Conservation (phyloP, 2,888 invertebrate species). For the Nomada ruficornis region DNA sequence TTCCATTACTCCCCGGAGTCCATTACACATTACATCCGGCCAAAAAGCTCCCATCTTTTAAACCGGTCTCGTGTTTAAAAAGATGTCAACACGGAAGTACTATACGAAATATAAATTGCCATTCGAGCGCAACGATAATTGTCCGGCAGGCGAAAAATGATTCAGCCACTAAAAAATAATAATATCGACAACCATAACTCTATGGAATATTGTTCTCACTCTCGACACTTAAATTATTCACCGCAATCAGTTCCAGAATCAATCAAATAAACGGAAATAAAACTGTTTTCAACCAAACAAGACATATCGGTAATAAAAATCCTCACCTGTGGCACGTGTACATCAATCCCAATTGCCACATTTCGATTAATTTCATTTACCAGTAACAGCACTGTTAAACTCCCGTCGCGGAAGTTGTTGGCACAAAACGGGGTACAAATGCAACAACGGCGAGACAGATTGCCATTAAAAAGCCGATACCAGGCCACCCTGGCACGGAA, state of each 20-base stretch:
- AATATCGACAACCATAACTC: too few relatives aligned
- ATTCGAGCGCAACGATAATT: too few relatives aligned
- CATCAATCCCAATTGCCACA: too few relatives aligned
- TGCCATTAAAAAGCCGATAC: slow-evolving; percentile 14
- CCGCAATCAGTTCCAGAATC: too few relatives aligned
- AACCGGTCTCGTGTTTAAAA: neutral
- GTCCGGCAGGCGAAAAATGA: too few relatives aligned
- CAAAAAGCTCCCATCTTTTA: neutral
- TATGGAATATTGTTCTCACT: too few relatives aligned
- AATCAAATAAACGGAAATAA: too few relatives aligned
- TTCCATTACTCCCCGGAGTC: slow-evolving; percentile 3
- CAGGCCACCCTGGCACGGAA: neutral
- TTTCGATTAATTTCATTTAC: too few relatives aligned
- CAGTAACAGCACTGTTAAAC: neutral
- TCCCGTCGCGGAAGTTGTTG: neutral
- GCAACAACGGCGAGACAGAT: neutral
- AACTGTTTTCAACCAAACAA: too few relatives aligned
- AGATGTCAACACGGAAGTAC: neutral
- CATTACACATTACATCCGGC: slow-evolving; percentile 10
- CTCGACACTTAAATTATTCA: too few relatives aligned
- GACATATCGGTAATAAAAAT: neutral
- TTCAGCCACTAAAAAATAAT: too few relatives aligned
- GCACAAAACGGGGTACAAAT: slow-evolving; percentile 1
- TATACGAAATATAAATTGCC: too few relatives aligned
- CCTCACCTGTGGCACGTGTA: neutral